A percentile compares a stretch with the other conserved stretches of the same genome.
Conservation (phyloP, 2,113 vertebrate genomes). For the Drymodes brunneopygia region DNA sequence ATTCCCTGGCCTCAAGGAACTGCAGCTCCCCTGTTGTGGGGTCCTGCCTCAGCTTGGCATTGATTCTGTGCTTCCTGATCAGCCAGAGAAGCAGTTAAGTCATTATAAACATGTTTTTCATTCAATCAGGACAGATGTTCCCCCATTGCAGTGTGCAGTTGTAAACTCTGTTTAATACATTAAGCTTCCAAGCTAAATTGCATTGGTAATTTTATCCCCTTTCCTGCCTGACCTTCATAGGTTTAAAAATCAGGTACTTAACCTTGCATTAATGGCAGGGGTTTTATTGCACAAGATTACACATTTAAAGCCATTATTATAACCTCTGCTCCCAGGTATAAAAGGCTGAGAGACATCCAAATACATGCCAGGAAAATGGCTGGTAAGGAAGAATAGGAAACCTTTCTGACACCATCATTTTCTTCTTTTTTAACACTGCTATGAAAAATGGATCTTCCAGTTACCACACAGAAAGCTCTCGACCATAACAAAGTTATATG, state of each 20-base stretch:
- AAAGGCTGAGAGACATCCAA: background rate
- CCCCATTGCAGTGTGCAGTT: background rate
- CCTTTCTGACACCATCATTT: background rate
- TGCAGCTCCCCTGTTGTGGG: background rate
- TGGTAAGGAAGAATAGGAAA: background rate
- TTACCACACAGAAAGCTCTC: background rate
- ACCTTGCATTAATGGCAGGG: constrained; percentile 36
- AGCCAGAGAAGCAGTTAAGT: background rate
- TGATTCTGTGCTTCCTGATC: background rate
- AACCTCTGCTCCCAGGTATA: constrained; percentile 8
- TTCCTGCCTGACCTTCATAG: constrained; percentile 33
- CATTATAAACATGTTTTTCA: constrained; percentile 22
- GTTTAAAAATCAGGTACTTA: constrained; percentile 53
- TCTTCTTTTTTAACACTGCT: background rate
- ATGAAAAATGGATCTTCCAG: background rate
- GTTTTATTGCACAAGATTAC: constrained; percentile 37
- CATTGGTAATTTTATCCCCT: constrained; percentile 14
- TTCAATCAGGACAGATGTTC: background rate
- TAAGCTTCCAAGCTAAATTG: constrained; percentile 27
- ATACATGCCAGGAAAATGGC: background rate
- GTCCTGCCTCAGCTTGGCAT: background rate
- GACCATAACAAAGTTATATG: background rate
- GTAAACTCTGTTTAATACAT: constrained; percentile 37
- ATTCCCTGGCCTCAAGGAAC: background rate
- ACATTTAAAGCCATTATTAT: constrained; percentile 42